Percentiles rank a stretch among this genome's conserved stretches.
These are phyloP conservation scores for Disparrhopalites patrizii DNA, from an alignment of 2,888 invertebrate species.

Conservation along the genomic window DNA sequence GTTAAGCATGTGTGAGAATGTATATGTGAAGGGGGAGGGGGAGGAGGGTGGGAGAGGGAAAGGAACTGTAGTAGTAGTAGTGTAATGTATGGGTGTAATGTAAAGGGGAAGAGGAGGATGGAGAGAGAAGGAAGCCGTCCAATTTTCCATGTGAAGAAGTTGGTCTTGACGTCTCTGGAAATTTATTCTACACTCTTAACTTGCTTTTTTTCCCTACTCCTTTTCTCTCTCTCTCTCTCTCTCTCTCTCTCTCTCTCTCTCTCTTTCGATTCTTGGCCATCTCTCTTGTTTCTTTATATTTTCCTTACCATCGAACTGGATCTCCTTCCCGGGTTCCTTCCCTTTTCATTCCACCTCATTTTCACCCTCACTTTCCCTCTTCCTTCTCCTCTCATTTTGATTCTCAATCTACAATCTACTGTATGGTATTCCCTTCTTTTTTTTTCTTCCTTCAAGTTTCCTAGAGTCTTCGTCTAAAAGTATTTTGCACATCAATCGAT, in stretches of 20 bases:
- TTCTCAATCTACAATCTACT: too few relatives aligned
- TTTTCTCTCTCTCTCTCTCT: conserved; percentile 6
- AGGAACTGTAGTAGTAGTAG: too few relatives aligned
- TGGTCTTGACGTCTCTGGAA: conserved; percentile 16
- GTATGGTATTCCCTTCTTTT: too few relatives aligned
- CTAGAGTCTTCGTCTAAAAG: conserved; percentile 24
- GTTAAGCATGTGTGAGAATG: too few relatives aligned
- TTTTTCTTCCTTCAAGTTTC: conserved; percentile 23
- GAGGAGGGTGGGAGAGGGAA: too few relatives aligned
- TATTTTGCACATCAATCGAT: conserved; percentile 28
- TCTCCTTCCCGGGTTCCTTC: too few relatives aligned
- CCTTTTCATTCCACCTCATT: conserved; percentile 4
- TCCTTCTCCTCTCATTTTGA: background rate
- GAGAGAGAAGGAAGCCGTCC: conserved; percentile 13
- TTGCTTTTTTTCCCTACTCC: background rate
- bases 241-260: background rate
- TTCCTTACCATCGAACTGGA: too few relatives aligned
- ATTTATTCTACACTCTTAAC: conserved; percentile 19
- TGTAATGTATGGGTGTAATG: too few relatives aligned
- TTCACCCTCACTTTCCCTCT: conserved; percentile 1
- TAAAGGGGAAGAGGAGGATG: too few relatives aligned
- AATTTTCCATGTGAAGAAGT: conserved; percentile 17
- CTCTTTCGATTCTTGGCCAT: conserved; percentile 10
- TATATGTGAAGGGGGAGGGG: too few relatives aligned
- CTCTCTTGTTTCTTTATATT: too few relatives aligned